phyloP scores from a whole-genome alignment of 2,797 vertebrate genomes.

The Oryzias dopingdopingensis region DNA sequence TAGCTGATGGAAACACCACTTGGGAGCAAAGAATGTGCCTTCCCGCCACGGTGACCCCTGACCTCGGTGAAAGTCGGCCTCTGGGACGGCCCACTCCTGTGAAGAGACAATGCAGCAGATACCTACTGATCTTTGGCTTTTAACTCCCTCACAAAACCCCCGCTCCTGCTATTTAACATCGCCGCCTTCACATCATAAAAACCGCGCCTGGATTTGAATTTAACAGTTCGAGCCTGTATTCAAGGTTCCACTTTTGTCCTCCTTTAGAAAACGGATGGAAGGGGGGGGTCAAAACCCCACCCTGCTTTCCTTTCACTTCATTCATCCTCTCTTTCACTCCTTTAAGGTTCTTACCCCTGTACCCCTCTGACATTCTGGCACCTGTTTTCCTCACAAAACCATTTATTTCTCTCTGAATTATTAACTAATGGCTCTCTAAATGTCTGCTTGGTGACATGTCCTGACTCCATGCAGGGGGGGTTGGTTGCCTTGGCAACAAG shows the following conservation, averaged over 20 bases:
- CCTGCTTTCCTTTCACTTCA: slow-evolving; percentile 7
- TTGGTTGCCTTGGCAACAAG: slow-evolving; percentile 66
- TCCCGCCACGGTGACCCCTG: slow-evolving; percentile 66
- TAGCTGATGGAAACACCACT: slow-evolving; percentile 35
- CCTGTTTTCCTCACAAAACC: slow-evolving; percentile 74
- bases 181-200: slow-evolving; percentile 52
- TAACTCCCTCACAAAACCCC: slow-evolving; percentile 65
- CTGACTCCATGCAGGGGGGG: slow-evolving; percentile 48
- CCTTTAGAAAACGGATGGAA: slow-evolving; percentile 41
- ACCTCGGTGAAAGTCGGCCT: slow-evolving; percentile 62
- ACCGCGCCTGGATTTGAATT: slow-evolving; percentile 60
- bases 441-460: slow-evolving; percentile 71
- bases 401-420: slow-evolving; percentile 79
- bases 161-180: slow-evolving; percentile 31
- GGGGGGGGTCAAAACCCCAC: slow-evolving; percentile 16
- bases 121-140: slow-evolving; percentile 70
- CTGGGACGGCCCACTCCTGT: slow-evolving; percentile 56
- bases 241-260: slow-evolving; percentile 69
- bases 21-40: slow-evolving; percentile 61
- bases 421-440: slow-evolving; percentile 72
- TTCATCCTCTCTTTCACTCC: slow-evolving; percentile 13
- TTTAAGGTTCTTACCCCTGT: slow-evolving; percentile 39
- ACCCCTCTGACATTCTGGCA: slow-evolving; percentile 73
- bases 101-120: slow-evolving; percentile 68
- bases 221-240: slow-evolving; percentile 72